Evolutionary conservation across 2,797 vertebrate genomes (phyloP).

Genomic region (Sylvia borin): DNA sequence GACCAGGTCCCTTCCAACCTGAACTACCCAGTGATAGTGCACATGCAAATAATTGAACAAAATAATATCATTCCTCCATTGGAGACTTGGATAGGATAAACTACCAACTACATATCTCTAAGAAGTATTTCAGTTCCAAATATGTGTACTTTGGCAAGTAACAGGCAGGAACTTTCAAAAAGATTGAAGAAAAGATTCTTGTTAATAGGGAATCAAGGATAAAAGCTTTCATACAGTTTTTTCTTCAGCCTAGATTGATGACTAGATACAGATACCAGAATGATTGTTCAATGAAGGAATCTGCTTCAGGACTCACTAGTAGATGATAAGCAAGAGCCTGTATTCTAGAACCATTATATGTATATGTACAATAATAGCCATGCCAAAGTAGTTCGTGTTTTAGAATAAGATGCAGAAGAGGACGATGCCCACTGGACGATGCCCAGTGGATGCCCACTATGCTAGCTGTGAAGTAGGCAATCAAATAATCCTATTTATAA

Average conservation of each 20-base stretch:
- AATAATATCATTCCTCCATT: fast-evolving
- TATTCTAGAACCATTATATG: neutral
- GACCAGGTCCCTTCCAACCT: neutral
- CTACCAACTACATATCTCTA: neutral
- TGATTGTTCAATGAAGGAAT: neutral
- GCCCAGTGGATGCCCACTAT: neutral
- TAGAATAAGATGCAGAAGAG: fast-evolving
- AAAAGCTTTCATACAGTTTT: neutral
- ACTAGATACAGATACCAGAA: neutral
- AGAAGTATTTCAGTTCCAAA: neutral
- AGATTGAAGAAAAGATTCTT: neutral
- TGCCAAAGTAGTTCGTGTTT: neutral
- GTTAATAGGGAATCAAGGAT: neutral
- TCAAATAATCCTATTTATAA: neutral
- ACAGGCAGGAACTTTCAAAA: neutral
- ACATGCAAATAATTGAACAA: neutral
- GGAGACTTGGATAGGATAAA: neutral
- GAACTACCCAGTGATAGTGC: neutral
- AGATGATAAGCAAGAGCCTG: neutral
- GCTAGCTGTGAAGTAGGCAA: neutral
- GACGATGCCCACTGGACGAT: neutral
- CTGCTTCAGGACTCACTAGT: neutral
- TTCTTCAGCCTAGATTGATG: neutral
- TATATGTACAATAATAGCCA: fast-evolving
- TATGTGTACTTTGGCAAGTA: neutral